A percentile compares a stretch with the other conserved stretches of the same genome.
Evolutionary conservation across 1,140 invertebrate genomes (phyloP).

Genomic region (Platyura marginata): DNA sequence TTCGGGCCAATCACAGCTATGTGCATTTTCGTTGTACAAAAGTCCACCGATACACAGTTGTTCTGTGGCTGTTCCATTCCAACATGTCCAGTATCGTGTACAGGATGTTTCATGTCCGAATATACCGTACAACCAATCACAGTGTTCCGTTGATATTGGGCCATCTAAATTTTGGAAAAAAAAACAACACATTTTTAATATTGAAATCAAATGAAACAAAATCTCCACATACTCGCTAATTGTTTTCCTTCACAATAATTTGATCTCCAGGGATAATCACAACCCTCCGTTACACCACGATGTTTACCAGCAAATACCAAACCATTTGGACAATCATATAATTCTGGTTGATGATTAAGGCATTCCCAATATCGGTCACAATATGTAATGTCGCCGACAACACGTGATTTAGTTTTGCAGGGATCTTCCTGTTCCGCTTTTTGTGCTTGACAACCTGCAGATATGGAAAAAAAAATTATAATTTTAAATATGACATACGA

Average conservation of each 20-base stretch:
- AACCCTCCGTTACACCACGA: conserved; percentile 66
- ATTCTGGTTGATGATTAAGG: conserved; percentile 45
- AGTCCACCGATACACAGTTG: conserved; percentile 84
- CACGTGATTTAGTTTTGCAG: conserved; percentile 52
- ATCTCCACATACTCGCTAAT: conserved; percentile 47
- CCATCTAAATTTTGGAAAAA: conserved; percentile 36
- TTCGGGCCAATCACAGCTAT: conserved; percentile 85
- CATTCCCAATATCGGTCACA: conserved; percentile 83
- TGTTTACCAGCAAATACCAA: conserved; percentile 76
- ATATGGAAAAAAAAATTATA: conserved; percentile 1
- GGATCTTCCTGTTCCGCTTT: conserved; percentile 43
- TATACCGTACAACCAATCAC: conserved; percentile 83
- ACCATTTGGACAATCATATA: conserved; percentile 80
- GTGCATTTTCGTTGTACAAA: conserved; percentile 74
- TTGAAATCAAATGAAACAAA: too few relatives aligned
- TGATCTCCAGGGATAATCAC: conserved; percentile 75
- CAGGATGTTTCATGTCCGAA: conserved; percentile 85
- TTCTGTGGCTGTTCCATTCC: conserved; percentile 83
- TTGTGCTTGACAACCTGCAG: conserved; percentile 20
- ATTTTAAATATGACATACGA: background rate
- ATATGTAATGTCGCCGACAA: conserved; percentile 57
- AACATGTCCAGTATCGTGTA: conserved; percentile 85
- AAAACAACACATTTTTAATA: too few relatives aligned
- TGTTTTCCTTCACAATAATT: conserved; percentile 67
- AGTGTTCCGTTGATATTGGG: conserved; percentile 67